Conservation (phyloP, 1,140 invertebrate species). For the Eciton burchellii region DNA sequence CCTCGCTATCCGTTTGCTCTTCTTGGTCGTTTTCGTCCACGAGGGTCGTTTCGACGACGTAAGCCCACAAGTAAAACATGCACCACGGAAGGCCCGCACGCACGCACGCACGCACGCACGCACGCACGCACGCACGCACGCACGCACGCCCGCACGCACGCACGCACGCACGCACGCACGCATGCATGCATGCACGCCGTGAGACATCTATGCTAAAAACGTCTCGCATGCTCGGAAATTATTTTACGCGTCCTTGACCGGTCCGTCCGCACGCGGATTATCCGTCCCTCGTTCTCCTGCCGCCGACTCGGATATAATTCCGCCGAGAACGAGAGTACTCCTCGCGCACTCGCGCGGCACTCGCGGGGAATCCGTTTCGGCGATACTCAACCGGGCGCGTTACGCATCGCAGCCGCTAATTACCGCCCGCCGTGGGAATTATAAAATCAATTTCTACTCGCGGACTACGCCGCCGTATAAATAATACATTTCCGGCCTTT, state of each 20-base stretch:
- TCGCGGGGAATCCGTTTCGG: slow-evolving; percentile 28
- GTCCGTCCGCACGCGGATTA: slow-evolving; percentile 16
- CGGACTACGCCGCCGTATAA: slow-evolving; percentile 38
- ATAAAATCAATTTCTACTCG: slow-evolving; percentile 58
- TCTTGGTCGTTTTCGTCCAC: slow-evolving; percentile 39
- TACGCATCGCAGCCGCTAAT: slow-evolving; percentile 50
- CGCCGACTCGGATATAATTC: no score
- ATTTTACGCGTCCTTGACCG: slow-evolving; percentile 63
- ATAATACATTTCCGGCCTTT: slow-evolving; percentile 57
- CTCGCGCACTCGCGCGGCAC: slow-evolving; percentile 7
- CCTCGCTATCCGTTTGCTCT: slow-evolving; percentile 1
- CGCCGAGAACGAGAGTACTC: slow-evolving; percentile 5
- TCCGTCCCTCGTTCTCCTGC: slow-evolving; percentile 61
- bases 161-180: neutral
- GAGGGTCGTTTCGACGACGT: slow-evolving; percentile 33
- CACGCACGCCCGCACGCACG: no score
- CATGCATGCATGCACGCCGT: neutral
- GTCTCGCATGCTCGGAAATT: slow-evolving; percentile 2
- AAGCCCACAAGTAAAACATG: slow-evolving; percentile 42
- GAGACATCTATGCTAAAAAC: slow-evolving; percentile 36
- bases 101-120: neutral
- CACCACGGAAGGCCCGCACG: neutral
- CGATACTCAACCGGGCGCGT: slow-evolving; percentile 32
- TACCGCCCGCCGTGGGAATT: slow-evolving; percentile 47
- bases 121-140: neutral